Evolutionary conservation across 2,113 vertebrate genomes (phyloP).

Genomic region (Gymnocephalus cernua): DNA sequence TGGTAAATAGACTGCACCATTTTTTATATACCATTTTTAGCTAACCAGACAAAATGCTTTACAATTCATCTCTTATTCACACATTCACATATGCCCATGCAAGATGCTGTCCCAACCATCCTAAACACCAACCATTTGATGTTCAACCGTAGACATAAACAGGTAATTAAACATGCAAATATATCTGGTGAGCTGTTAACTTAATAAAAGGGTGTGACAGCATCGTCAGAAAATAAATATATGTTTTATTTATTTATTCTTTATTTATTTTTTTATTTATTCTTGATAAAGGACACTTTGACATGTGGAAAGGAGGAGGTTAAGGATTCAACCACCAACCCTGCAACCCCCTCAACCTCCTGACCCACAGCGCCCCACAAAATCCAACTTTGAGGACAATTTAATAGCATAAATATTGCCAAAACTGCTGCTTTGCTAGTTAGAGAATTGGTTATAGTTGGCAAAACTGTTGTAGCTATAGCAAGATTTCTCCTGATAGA

Average conservation of each 20-base stretch:
- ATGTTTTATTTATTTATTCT: neutral
- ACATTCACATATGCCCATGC: neutral
- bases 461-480: neutral
- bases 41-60: neutral
- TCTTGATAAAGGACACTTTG: constrained; percentile 9
- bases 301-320: neutral
- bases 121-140: neutral
- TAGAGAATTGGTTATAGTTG: neutral
- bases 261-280: too few species aligned
- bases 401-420: neutral
- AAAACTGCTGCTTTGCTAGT: constrained; percentile 9
- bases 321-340: neutral
- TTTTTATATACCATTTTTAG: neutral
- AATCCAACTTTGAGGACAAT: neutral
- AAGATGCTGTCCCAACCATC: neutral
- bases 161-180: neutral
- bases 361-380: neutral
- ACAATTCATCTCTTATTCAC: neutral
- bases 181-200: neutral
- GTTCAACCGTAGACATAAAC: neutral
- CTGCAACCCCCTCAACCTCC: neutral
- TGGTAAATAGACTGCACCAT: neutral
- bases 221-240: neutral
- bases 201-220: neutral
- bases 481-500: neutral